These are phyloP conservation scores for Cryptocephalus moraei DNA, from an alignment of 2,888 invertebrate species.

Conservation along the genomic window DNA sequence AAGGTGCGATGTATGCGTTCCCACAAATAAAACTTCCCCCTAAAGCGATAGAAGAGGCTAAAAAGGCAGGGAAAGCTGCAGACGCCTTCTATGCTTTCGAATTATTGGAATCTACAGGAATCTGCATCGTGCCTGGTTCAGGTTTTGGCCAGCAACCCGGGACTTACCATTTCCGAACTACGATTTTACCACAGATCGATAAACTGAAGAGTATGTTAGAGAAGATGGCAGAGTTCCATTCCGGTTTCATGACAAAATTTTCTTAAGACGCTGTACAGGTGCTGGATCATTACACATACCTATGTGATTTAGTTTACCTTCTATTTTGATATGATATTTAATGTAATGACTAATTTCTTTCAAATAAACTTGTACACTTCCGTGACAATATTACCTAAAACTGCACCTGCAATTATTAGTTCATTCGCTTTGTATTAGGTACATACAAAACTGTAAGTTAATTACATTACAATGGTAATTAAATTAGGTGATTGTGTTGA, in stretches of 20 bases:
- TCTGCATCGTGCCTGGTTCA: constrained; percentile 89
- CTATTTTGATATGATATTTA: background rate
- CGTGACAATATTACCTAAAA: no score
- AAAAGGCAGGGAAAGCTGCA: constrained; percentile 59
- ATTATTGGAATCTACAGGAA: constrained; percentile 77
- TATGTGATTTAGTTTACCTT: constrained; percentile 7
- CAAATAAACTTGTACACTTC: background rate
- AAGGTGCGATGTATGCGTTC: constrained; percentile 96
- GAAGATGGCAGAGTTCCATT: constrained; percentile 74
- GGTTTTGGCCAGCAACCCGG: constrained; percentile 94
- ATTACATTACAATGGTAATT: no score
- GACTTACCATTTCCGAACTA: constrained; percentile 85
- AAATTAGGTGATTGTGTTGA: no score
- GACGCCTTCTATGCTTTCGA: constrained; percentile 91
- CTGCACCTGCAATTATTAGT: no score
- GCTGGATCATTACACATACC: constrained; percentile 1
- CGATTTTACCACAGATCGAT: constrained; percentile 84
- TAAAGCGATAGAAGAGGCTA: constrained; percentile 77
- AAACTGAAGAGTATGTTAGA: constrained; percentile 74
- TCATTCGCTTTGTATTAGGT: no score
- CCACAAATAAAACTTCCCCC: constrained; percentile 74
- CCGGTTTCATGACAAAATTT: constrained; percentile 59
- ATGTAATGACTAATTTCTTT: background rate
- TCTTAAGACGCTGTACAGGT: constrained; percentile 5
- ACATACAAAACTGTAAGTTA: no score